Evolutionary conservation across 2,797 vertebrate genomes (phyloP).

Genomic region (Chromobotia macracanthus): DNA sequence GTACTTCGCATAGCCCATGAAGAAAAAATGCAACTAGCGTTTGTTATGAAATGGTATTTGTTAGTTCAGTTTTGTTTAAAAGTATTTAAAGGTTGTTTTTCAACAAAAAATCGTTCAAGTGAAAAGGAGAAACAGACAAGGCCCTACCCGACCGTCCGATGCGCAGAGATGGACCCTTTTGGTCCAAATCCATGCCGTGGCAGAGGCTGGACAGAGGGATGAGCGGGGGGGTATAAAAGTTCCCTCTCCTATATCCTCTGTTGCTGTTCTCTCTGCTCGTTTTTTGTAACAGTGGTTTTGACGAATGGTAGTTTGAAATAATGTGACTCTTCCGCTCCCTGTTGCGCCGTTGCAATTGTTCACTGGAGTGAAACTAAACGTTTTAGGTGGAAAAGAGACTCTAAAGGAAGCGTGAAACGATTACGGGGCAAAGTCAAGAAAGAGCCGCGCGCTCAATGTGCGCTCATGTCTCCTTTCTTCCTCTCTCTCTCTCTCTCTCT

Average conservation of each 20-base stretch:
- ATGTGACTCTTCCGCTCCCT: constrained; percentile 98
- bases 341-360: constrained; percentile 94
- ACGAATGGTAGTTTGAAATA: constrained; percentile 89
- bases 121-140: constrained; percentile 45
- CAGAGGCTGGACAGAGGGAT: constrained; percentile 70
- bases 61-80: constrained; percentile 2
- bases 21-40: background rate
- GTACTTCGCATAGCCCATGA: background rate
- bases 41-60: background rate
- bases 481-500: constrained; percentile 35
- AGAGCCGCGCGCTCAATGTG: constrained; percentile 92
- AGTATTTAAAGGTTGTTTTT: constrained; percentile 15
- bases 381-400: constrained; percentile 98
- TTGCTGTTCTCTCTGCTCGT: constrained; percentile 39
- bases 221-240: constrained; percentile 70
- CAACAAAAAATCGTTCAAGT: background rate
- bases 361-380: constrained; percentile 99
- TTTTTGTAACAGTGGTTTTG: constrained; percentile 73
- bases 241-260: constrained; percentile 37
- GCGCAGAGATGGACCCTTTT: constrained; percentile 84
- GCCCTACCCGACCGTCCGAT: constrained; percentile 91
- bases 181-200: constrained; percentile 88
- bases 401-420: constrained; percentile 98
- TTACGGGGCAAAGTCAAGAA: constrained; percentile 83
- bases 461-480: constrained; percentile 82